Conservation (phyloP, 2,888 invertebrate genomes). For the Escarpia spicata region DNA sequence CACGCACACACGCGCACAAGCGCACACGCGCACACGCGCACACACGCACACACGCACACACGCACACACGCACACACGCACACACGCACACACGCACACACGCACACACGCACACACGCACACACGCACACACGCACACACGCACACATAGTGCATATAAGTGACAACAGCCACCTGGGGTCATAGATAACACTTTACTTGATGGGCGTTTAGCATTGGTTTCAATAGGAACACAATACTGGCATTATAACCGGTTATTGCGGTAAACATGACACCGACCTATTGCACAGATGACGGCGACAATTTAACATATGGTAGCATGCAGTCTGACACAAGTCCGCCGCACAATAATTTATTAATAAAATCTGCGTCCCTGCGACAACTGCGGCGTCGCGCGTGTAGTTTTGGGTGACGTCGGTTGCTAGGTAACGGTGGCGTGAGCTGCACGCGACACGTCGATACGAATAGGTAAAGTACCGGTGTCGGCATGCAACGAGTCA, state of each 20-base stretch:
- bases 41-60: no score
- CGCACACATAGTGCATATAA: no score
- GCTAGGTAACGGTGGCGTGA: not conserved
- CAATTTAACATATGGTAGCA: not conserved
- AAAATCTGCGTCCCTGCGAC: not conserved
- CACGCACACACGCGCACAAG: no score
- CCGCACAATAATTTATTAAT: not conserved
- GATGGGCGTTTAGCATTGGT: no score
- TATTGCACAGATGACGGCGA: not conserved
- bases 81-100: no score
- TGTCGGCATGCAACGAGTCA: not conserved
- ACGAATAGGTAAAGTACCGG: not conserved
- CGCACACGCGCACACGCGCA: no score
- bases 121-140: no score
- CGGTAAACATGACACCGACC: not conserved
- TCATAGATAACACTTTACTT: no score
- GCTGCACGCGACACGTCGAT: conserved; percentile 8
- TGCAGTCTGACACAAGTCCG: not conserved
- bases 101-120: no score
- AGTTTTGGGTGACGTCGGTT: not conserved
- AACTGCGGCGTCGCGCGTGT: not conserved
- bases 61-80: no score
- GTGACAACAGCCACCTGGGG: no score
- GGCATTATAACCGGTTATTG: not conserved
- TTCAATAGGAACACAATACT: no score